These are phyloP conservation scores for Steinernema carpocapsae DNA, from an alignment of 2,888 invertebrate species.

Conservation along the genomic window DNA sequence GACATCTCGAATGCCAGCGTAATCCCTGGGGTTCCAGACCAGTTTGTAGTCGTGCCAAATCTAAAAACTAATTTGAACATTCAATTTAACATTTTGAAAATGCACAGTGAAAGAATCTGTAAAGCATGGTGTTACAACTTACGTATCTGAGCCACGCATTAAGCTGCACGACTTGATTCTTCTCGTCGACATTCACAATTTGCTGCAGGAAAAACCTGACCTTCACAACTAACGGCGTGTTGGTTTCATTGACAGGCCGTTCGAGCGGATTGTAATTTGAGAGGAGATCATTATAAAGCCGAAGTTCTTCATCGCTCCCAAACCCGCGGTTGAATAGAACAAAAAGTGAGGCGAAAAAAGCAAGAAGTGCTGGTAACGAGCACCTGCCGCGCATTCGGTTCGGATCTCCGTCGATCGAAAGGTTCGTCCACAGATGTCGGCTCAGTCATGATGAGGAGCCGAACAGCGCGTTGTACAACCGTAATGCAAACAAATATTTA, in stretches of 20 bases:
- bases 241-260: conserved; percentile 70
- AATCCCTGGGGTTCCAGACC: conserved; percentile 58
- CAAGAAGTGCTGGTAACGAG: conserved; percentile 17
- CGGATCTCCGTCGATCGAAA: conserved; percentile 25
- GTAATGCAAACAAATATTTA: conserved; percentile 22
- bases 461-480: background rate
- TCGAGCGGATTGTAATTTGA: conserved; percentile 70
- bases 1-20: conserved; percentile 59
- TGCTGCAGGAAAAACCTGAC: conserved; percentile 71
- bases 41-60: conserved; percentile 61
- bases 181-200: conserved; percentile 71
- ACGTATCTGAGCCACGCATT: conserved; percentile 65
- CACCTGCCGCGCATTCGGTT: conserved; percentile 2
- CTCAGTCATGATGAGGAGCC: background rate
- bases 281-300: conserved; percentile 37
- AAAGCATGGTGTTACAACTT: conserved; percentile 30
- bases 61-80: conserved; percentile 39
- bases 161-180: conserved; percentile 61
- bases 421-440: conserved; percentile 6
- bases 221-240: conserved; percentile 69
- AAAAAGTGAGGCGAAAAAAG: background rate
- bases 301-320: conserved; percentile 38
- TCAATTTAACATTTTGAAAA: background rate
- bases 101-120: background rate
- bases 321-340: background rate